A percentile compares a stretch with the other conserved stretches of the same genome.
Evolutionary conservation across 1,140 invertebrate genomes (phyloP).

Genomic region (Cydia splendana): DNA sequence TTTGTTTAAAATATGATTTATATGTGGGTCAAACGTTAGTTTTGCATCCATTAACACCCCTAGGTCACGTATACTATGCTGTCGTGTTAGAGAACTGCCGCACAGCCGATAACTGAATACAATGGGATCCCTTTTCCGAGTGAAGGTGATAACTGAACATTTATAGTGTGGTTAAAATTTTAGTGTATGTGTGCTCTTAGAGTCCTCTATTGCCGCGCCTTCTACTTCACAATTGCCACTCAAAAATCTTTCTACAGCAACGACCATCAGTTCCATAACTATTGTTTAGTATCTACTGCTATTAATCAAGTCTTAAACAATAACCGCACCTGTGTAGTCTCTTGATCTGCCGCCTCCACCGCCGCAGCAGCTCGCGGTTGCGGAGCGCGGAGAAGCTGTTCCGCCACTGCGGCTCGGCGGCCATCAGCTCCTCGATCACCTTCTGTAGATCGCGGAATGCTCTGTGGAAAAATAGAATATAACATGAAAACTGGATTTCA

Average conservation of each 20-base stretch:
- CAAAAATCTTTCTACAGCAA: constrained; percentile 90
- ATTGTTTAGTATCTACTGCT: not conserved
- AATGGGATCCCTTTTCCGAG: too few relatives aligned
- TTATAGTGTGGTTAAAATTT: too few relatives aligned
- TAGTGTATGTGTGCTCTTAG: too few relatives aligned
- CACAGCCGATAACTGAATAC: too few relatives aligned
- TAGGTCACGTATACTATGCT: too few relatives aligned
- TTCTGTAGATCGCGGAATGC: constrained; percentile 94
- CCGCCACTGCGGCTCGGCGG: constrained; percentile 91
- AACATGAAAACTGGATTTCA: not conserved
- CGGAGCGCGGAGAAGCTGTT: constrained; percentile 86
- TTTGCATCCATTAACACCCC: too few relatives aligned
- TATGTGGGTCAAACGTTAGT: too few relatives aligned
- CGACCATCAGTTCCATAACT: constrained; percentile 85
- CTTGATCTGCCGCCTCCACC: constrained; percentile 92
- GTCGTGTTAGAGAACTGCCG: too few relatives aligned
- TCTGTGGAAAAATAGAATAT: constrained; percentile 72
- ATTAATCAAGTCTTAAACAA: not conserved
- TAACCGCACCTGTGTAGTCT: constrained; percentile 81
- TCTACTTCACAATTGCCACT: constrained; percentile 55
- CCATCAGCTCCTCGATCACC: constrained; percentile 92
- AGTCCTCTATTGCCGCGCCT: too few relatives aligned
- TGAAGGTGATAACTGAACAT: too few relatives aligned
- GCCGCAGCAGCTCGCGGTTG: constrained; percentile 91
- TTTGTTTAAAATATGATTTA: too few relatives aligned